Evolutionary conservation across 2,888 invertebrate genomes (phyloP).

Genomic region (Brachypterus glaber): DNA sequence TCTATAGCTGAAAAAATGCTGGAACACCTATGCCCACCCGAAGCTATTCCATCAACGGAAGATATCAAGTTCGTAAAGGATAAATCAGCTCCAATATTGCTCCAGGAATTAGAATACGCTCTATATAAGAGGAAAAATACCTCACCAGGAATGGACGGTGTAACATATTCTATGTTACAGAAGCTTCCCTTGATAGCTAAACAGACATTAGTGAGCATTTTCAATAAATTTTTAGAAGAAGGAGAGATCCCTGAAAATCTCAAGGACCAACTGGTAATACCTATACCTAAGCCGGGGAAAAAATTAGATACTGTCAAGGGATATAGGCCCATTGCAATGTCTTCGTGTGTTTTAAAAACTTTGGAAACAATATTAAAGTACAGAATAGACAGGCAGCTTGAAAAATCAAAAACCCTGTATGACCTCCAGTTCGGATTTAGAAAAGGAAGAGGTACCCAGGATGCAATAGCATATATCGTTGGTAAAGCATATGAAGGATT

Average conservation of each 20-base stretch:
- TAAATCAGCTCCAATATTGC: no score
- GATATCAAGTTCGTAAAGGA: no score
- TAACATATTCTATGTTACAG: conserved; percentile 7
- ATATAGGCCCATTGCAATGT: conserved; percentile 9
- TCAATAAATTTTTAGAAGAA: conserved; percentile 1
- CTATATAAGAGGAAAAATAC: conserved; percentile 6
- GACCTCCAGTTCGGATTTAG: conserved; percentile 7
- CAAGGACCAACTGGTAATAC: neutral
- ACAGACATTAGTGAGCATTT: conserved; percentile 2
- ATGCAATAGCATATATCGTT: neutral
- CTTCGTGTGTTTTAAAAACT: conserved; percentile 7
- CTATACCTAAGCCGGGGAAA: conserved; percentile 5
- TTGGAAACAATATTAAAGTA: conserved; percentile 5
- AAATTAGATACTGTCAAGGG: conserved; percentile 1
- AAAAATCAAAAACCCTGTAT: conserved; percentile 1
- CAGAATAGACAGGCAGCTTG: conserved; percentile 7
- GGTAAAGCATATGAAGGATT: neutral
- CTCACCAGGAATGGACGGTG: conserved; percentile 5
- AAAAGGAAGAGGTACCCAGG: conserved; percentile 3
- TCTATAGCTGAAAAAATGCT: no score
- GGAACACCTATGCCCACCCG: no score
- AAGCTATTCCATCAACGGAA: no score
- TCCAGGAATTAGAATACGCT: no score
- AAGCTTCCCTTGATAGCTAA: conserved; percentile 1
- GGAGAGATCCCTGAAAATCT: conserved; percentile 1